phyloP scores from a whole-genome alignment of 2,888 invertebrate genomes.

The Phaedon cochleariae region DNA sequence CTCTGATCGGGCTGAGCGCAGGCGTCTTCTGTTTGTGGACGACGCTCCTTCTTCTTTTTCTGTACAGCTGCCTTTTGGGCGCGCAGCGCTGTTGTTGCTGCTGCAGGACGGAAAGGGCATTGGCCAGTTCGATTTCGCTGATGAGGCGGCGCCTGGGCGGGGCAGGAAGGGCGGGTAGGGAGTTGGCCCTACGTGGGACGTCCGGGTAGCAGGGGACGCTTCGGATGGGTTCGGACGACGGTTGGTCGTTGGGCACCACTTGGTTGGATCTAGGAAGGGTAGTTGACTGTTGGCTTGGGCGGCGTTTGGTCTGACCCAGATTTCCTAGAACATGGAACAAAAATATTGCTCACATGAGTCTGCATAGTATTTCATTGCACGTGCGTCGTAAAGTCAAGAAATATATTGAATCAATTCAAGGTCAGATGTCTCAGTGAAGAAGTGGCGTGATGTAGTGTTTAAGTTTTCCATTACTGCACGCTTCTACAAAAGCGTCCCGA shows the following conservation, averaged over 20 bases:
- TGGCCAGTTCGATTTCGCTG: conserved; percentile 62
- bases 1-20: conserved; percentile 74
- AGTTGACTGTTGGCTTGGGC: conserved; percentile 40
- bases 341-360: no score
- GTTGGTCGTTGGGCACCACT: conserved; percentile 54
- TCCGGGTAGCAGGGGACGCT: conserved; percentile 63
- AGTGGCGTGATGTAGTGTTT: no score
- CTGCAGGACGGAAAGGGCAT: conserved; percentile 57
- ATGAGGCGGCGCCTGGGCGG: conserved; percentile 61
- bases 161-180: conserved; percentile 56
- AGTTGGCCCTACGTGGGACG: conserved; percentile 45
- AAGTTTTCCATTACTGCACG: no score
- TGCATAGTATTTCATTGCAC: no score
- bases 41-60: conserved; percentile 52
- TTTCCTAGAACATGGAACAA: conserved; percentile 46
- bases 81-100: conserved; percentile 54
- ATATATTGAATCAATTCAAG: no score
- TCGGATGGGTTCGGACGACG: conserved; percentile 61
- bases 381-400: no score
- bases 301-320: conserved; percentile 49
- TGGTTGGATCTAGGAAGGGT: conserved; percentile 56
- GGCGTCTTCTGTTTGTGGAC: conserved; percentile 63
- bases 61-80: conserved; percentile 41
- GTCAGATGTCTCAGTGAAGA: no score
- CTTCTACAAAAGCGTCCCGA: no score